phyloP scores from a whole-genome alignment of 1,140 invertebrate genomes.

The Lamellibrachia luymesi region DNA sequence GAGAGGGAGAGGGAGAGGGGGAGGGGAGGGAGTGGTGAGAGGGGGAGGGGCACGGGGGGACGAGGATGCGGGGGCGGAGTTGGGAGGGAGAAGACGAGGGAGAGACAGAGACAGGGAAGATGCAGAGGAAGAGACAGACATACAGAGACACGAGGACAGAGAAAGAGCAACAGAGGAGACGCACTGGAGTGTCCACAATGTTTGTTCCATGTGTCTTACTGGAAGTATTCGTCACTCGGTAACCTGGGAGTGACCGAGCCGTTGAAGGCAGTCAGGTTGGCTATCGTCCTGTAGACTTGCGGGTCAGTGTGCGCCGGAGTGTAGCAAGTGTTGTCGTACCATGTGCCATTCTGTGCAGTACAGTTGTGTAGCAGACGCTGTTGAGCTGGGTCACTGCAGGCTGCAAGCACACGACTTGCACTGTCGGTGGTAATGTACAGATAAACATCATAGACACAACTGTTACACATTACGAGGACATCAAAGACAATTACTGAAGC shows the following conservation, averaged over 20 bases:
- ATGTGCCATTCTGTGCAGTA: slow-evolving; percentile 15
- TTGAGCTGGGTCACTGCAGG: background rate
- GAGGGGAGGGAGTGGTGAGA: background rate
- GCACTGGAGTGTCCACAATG: background rate
- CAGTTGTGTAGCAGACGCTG: background rate
- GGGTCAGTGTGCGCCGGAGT: background rate
- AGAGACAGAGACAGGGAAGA: too few species aligned
- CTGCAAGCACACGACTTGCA: background rate
- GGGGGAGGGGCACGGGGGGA: too few species aligned
- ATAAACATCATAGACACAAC: too few species aligned
- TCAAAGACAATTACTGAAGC: too few species aligned
- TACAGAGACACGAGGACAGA: background rate
- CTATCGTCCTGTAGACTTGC: background rate
- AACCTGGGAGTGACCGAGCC: background rate
- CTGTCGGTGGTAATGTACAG: background rate
- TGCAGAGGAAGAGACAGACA: background rate
- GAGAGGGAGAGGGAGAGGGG: too few species aligned
- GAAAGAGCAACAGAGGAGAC: background rate
- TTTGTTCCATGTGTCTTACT: slow-evolving; percentile 11
- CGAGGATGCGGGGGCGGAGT: too few species aligned
- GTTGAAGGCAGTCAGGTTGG: background rate
- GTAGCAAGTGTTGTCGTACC: slow-evolving; percentile 13
- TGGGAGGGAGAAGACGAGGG: too few species aligned
- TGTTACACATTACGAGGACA: too few species aligned
- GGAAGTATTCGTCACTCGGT: slow-evolving; percentile 31